Evolutionary conservation across 2,797 vertebrate genomes (phyloP), one percentile per base, ranked within the genome.

Genomic region (Esox lucius): DNA sequence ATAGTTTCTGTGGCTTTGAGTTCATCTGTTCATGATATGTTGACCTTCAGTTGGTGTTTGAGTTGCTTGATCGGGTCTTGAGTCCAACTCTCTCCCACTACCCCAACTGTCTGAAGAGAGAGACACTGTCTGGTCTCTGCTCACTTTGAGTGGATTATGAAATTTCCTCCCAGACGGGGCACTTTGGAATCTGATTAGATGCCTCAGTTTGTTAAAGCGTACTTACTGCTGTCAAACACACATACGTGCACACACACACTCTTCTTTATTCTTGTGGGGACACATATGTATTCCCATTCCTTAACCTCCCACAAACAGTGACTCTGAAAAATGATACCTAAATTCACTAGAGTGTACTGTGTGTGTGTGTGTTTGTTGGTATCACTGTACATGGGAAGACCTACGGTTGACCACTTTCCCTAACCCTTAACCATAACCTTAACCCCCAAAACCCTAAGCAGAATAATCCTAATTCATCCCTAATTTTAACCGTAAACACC

Each of bases 61-160:
- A 24, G 68, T 66, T 31, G 7, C 28, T 66, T 31, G 28, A 31
- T 31, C 28, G n/a, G 12, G 5, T 59, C 53, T 53, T 49, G 53
- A 59, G 53, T 22, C 56, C 17, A 31, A 31, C 56, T 61, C 3
- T 8, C 56, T 7, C 11, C 26, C 12, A 13, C 13, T 33, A 31
- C 9, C 26, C 64, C 19, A 31, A 13, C 64, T 16, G 64, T 31
- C 71, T 72, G 71, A 48, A 65, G 61, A 28, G 59, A 48, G 17
- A 17, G 53, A 17, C 59, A 53, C 19, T 59, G 15, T 59, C 48
- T 49, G 48, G 53, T 6, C 49, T 11, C 49, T 17, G 49, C 24
- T n/a, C 49, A 31, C 39, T 42, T 39, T 65, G 71, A 73, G 71
- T 64, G 61, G 15, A 5, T 73, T 73, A 73, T 46, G 71, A 64